These are phyloP conservation scores for Hydrophis major DNA, from an alignment of 2,797 vertebrate species.

Conservation along the genomic window DNA sequence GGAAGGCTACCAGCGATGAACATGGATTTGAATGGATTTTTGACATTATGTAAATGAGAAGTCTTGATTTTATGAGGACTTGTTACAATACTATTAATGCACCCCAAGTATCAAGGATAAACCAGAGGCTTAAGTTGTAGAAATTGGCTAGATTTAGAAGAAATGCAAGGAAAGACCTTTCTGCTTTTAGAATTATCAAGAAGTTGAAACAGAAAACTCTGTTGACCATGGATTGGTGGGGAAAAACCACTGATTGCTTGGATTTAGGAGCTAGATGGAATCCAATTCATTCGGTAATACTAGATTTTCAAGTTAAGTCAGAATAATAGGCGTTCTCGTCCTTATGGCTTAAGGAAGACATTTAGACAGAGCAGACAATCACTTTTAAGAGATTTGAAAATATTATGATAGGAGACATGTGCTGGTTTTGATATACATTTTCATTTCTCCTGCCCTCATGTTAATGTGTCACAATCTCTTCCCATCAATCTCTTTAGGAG, in stretches of 20 bases:
- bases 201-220: neutral
- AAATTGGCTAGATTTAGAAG: constrained; percentile 23
- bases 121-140: constrained; percentile 5
- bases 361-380: neutral
- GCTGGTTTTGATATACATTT: neutral
- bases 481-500: neutral
- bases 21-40: constrained; percentile 13
- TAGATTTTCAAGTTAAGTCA: neutral
- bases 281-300: neutral
- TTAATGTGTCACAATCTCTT: neutral
- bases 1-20: constrained; percentile 14
- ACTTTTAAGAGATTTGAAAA: neutral
- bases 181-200: neutral
- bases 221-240: neutral
- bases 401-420: neutral
- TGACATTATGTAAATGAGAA: constrained; percentile 6
- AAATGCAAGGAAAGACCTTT: neutral
- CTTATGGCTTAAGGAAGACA: neutral
- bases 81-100: constrained; percentile 27
- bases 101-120: constrained; percentile 9
- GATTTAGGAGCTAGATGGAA: neutral
- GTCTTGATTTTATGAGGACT: constrained; percentile 10
- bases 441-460: neutral
- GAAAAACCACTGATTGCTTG: neutral
- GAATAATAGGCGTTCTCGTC: neutral